Base-by-base conservation (phyloP, 2,888 invertebrate genomes). In the Rutpela maculata region DNA sequence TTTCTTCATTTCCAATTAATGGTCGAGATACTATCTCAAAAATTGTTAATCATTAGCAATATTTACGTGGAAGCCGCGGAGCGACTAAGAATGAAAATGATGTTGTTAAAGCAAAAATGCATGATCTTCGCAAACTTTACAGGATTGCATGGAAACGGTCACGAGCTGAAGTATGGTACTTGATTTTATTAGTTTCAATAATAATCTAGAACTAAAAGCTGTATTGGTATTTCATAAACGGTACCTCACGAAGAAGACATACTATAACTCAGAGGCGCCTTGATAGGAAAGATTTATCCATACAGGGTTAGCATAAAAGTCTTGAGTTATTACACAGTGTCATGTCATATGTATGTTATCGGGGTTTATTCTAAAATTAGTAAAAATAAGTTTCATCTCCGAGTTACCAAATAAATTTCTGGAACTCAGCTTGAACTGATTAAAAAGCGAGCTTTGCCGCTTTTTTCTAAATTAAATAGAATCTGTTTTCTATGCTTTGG, bases 1-100 rank as follows among this genome's bases (percentile, higher is more conserved):
- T 70, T 70, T 70, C 70, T 70, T 60, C 70, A 70, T 70, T 70
- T 70, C 60, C 70, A 70, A 70, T 70, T 70, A 70, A 70, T 70
- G 70, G 60, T 11, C 43, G 60, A 70, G 60, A 70, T 70, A 12
- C 19, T 70, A 70, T 60, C 70, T 38, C 43, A 70, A 60, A 70
- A 70, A 60, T 60, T 69, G 12, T 35, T 69, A 35, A 69, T 69
- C 69, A 67, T 67, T 56, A 67, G 56, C 22, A n/a, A n/a, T 31
- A 19, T 65, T 65, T 65, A 43, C 38, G 38, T 18, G 57, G 69
- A 59, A 69, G 69, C 56, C 19, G 67, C 18, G 1, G 22, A 7
- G 55, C 55, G n/a, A 31, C 26, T 31, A 22, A 15, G n/a, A 31
- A 68, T 26, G 56, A 68, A 68, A 56, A 56, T 68, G 56, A 56